These are phyloP conservation scores for Platerodrilus igneus DNA, from an alignment of 2,888 invertebrate genomes.

Conservation along the genomic window DNA sequence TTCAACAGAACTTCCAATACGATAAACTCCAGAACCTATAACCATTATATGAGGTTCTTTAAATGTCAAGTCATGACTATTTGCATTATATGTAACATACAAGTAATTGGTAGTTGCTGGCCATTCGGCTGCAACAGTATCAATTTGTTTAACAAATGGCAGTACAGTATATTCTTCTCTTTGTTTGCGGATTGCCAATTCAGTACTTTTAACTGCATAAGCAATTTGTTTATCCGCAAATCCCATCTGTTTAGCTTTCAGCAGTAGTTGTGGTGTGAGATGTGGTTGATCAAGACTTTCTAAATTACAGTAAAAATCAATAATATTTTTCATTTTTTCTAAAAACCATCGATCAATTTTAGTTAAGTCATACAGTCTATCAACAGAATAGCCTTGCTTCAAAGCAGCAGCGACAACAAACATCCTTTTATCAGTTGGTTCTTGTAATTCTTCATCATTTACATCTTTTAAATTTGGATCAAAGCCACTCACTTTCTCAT, in stretches of 20 bases:
- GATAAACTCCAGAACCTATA: constrained; percentile 91
- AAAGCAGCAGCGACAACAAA: constrained; percentile 94
- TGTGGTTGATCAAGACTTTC: constrained; percentile 61
- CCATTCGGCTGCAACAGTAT: constrained; percentile 99
- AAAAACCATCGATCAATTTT: constrained; percentile 98
- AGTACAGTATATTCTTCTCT: constrained; percentile 71
- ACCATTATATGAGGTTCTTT: constrained; percentile 80
- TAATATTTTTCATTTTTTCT: constrained; percentile 89
- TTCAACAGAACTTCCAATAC: constrained; percentile 98
- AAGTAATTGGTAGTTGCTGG: constrained; percentile 97
- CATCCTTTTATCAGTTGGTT: constrained; percentile 96
- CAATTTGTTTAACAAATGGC: constrained; percentile 94
- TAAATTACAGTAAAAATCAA: constrained; percentile 63
- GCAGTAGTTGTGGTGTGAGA: constrained; percentile 60
- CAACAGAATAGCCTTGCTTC: constrained; percentile 73
- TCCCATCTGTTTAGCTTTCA: constrained; percentile 86
- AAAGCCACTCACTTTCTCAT: constrained; percentile 90
- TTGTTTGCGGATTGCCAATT: constrained; percentile 73
- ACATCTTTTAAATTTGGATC: constrained; percentile 79
- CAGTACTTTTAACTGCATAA: constrained; percentile 78
- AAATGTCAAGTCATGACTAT: constrained; percentile 75
- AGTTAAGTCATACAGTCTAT: constrained; percentile 84
- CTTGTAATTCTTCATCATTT: constrained; percentile 78
- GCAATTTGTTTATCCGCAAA: constrained; percentile 98
- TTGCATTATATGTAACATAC: constrained; percentile 95